Conservation (phyloP, 2,113 vertebrate genomes). For the Percina caprodes region DNA sequence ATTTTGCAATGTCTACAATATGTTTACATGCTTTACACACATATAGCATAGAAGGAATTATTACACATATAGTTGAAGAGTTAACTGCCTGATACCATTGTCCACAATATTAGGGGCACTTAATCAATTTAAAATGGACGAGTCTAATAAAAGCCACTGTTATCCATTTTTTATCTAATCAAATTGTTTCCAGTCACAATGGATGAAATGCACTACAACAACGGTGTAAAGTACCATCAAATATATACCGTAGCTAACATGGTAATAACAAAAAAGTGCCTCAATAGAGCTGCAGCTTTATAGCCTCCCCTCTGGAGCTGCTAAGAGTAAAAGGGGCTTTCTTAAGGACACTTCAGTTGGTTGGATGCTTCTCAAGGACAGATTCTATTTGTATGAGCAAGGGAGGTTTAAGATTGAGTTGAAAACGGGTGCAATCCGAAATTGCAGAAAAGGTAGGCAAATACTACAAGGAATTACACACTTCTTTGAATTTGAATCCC, state of each 20-base stretch:
- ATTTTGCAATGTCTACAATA: background rate
- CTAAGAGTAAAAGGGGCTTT: background rate
- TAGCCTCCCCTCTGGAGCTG: slow-evolving; percentile 3
- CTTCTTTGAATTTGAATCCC: background rate
- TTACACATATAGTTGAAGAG: background rate
- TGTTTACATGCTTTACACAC: slow-evolving; percentile 1
- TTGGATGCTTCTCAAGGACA: slow-evolving; percentile 3
- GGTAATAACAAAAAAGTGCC: background rate
- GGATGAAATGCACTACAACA: background rate
- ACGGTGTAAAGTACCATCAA: background rate
- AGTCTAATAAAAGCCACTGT: background rate
- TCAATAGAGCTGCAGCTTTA: background rate
- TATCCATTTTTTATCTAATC: background rate
- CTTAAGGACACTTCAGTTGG: slow-evolving; percentile 11
- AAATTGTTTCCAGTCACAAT: background rate
- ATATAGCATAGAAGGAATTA: background rate
- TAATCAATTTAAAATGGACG: background rate
- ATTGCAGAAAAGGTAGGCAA: background rate
- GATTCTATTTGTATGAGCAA: background rate
- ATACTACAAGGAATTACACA: background rate
- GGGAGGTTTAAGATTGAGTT: background rate
- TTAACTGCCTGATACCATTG: background rate
- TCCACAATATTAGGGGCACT: background rate
- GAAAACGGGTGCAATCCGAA: background rate
- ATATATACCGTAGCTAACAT: background rate